These are phyloP conservation scores for human DNA, from an alignment of 2,113 vertebrate species.

Conservation along the genomic window DNA sequence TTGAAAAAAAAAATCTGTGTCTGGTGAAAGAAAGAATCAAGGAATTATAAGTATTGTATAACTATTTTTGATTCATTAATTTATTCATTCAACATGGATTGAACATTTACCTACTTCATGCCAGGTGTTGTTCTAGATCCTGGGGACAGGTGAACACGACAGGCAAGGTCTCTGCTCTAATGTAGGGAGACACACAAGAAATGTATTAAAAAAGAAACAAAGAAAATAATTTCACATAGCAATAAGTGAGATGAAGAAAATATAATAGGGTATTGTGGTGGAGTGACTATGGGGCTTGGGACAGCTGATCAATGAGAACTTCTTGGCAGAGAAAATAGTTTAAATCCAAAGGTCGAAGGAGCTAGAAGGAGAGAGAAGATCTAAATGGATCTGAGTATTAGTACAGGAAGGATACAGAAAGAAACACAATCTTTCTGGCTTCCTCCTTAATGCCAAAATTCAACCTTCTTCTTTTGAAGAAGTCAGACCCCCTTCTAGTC, in stretches of 20 bases:
- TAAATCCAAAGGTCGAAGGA: not conserved
- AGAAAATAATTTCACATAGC: not conserved
- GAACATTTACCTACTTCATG: not conserved
- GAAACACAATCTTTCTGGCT: not conserved
- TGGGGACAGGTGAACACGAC: not conserved
- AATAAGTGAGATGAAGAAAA: not conserved
- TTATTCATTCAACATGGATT: not conserved
- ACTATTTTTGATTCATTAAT: not conserved
- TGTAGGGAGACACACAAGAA: not conserved
- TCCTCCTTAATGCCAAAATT: not conserved
- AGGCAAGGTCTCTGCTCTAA: not conserved
- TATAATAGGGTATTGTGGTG: too few relatives aligned
- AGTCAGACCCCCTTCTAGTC: not conserved
- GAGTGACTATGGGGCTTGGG: accelerated
- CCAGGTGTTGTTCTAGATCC: not conserved
- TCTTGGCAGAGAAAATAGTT: not conserved
- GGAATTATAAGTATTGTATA: not conserved
- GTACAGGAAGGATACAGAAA: not conserved
- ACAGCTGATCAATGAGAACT: not conserved
- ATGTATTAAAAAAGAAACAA: too few relatives aligned
- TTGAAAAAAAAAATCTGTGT: not conserved
- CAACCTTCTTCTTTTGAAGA: not conserved
- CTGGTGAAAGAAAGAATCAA: not conserved
- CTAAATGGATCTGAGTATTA: not conserved
- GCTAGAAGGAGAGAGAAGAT: not conserved